Evolutionary conservation across 2,797 vertebrate species (phyloP).

Genomic region (Pseudochromis fuscus): DNA sequence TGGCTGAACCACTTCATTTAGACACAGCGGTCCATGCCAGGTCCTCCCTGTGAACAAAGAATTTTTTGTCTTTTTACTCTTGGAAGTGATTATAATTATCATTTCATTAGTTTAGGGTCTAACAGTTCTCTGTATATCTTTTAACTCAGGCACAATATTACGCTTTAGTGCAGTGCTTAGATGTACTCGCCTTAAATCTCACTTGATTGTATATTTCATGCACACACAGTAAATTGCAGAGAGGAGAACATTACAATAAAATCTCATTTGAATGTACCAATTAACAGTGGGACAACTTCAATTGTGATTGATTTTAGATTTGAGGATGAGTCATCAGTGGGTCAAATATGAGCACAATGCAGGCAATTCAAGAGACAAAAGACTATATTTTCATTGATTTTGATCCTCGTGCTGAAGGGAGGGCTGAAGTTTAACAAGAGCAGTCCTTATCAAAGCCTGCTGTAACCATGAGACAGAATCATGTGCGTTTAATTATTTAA

Average conservation of each 20-base stretch:
- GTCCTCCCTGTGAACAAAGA: constrained; percentile 75
- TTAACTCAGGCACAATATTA: not conserved
- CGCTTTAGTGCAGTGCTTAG: no score
- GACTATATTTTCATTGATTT: constrained; percentile 16
- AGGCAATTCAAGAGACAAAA: not conserved
- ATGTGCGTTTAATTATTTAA: constrained; percentile 29
- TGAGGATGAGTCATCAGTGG: constrained; percentile 23
- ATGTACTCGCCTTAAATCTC: not conserved
- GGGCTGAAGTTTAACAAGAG: constrained; percentile 6
- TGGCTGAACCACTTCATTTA: constrained; percentile 95
- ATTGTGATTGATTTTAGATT: constrained; percentile 26
- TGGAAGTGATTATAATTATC: not conserved
- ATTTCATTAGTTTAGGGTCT: not conserved
- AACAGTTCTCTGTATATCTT: not conserved
- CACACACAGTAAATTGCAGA: not conserved
- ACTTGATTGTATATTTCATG: not conserved
- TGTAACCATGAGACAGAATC: constrained; percentile 21
- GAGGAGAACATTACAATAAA: not conserved
- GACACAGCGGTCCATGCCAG: constrained; percentile 76
- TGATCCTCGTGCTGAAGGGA: not conserved
- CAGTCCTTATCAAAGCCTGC: not conserved
- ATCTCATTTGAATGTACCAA: constrained; percentile 13
- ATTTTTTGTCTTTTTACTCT: constrained; percentile 34
- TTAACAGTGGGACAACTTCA: not conserved
- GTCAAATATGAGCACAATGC: not conserved